These are phyloP conservation scores for Guaruba guarouba DNA, from an alignment of 2,113 vertebrate genomes.

Conservation along the genomic window DNA sequence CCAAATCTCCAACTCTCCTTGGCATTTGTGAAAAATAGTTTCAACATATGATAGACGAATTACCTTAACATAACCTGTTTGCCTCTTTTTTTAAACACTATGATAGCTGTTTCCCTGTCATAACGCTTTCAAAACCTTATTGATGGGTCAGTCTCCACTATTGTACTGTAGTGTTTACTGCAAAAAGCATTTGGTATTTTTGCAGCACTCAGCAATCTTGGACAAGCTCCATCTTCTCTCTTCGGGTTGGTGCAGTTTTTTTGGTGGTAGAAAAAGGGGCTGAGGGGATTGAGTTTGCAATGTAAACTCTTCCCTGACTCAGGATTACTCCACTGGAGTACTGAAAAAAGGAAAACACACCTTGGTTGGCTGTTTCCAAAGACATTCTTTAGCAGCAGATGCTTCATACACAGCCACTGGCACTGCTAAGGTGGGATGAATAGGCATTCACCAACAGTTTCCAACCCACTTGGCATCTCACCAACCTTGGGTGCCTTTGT, in stretches of 20 bases:
- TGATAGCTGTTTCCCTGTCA: not conserved
- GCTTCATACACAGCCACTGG: not conserved
- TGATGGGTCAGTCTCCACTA: not conserved
- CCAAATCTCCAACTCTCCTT: not conserved
- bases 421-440: not conserved
- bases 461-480: not conserved
- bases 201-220: not conserved
- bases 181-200: not conserved
- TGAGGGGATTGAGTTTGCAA: not conserved
- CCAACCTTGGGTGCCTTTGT: not conserved
- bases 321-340: not conserved
- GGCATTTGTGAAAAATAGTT: not conserved
- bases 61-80: not conserved
- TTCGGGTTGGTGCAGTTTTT: not conserved
- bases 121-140: not conserved
- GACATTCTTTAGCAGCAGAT: not conserved
- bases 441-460: not conserved
- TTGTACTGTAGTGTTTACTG: not conserved
- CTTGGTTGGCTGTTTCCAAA: not conserved
- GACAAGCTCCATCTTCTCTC: not conserved
- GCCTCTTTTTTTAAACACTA: not conserved
- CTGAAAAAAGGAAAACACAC: not conserved
- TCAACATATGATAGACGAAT: not conserved
- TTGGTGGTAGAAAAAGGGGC: not conserved
- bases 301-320: not conserved